Evolutionary conservation across 1,140 invertebrate species (phyloP).

Genomic region (Zaprionus inermis): DNA sequence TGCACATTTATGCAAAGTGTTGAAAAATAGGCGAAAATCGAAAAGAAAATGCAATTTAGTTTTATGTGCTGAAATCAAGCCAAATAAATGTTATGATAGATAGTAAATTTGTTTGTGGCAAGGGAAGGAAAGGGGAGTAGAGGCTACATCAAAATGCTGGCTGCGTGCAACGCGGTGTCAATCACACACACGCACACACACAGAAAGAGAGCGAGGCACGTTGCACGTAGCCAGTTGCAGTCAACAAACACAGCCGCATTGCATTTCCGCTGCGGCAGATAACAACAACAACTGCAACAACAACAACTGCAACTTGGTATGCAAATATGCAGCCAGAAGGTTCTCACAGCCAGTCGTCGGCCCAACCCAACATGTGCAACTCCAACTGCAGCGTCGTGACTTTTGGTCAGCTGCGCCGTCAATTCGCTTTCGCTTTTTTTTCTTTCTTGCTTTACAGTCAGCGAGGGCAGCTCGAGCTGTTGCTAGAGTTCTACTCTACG

Average conservation of each 20-base stretch:
- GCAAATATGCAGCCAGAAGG: constrained; percentile 55
- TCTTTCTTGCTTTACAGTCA: constrained; percentile 36
- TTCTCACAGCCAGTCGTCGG: constrained; percentile 18
- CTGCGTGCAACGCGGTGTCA: constrained; percentile 74
- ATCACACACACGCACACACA: constrained; percentile 36
- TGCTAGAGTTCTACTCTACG: background rate
- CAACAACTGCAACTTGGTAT: constrained; percentile 40
- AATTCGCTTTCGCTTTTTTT: constrained; percentile 58
- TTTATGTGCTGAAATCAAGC: constrained; percentile 53
- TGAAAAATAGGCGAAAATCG: constrained; percentile 60
- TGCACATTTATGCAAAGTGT: constrained; percentile 60
- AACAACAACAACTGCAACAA: constrained; percentile 26
- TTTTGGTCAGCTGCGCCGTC: constrained; percentile 43
- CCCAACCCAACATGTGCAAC: constrained; percentile 19
- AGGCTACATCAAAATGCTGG: constrained; percentile 66
- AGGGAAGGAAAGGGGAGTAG: background rate
- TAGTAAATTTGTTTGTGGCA: constrained; percentile 70
- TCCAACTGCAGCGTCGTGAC: constrained; percentile 49
- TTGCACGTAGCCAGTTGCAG: constrained; percentile 18
- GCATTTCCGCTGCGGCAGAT: constrained; percentile 77
- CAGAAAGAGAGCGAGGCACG: background rate
- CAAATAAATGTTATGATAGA: constrained; percentile 70
- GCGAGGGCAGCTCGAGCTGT: background rate
- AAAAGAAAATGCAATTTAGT: constrained; percentile 57
- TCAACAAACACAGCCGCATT: constrained; percentile 39